A percentile compares a stretch with the other conserved stretches of the same genome.
Evolutionary conservation across 2,113 vertebrate species (phyloP).

Genomic region (Neodontobutis hainanensis): DNA sequence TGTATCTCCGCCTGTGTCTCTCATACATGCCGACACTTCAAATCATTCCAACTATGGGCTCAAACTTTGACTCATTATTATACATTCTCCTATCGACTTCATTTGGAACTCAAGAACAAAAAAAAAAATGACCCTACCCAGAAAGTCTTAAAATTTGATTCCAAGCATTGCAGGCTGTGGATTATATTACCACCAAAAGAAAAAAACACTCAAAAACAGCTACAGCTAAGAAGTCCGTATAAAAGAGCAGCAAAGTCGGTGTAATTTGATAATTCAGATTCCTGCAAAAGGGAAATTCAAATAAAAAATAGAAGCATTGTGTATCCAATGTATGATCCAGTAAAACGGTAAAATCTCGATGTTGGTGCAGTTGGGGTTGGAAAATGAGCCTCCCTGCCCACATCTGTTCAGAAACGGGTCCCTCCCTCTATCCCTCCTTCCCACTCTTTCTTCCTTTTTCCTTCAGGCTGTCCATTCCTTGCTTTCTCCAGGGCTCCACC

Average conservation of each 20-base stretch:
- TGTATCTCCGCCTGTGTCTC: slow-evolving; percentile 88
- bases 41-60: slow-evolving; percentile 11
- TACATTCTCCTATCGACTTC: background rate
- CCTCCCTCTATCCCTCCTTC: slow-evolving; percentile 40
- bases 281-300: background rate
- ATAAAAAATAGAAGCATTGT: background rate
- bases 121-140: slow-evolving; percentile 1
- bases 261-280: background rate
- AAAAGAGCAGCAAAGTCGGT: background rate
- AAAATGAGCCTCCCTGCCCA: slow-evolving; percentile 57
- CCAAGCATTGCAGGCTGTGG: slow-evolving; percentile 11
- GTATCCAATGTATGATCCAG: slow-evolving; percentile 17
- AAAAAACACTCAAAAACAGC: background rate
- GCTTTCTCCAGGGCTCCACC: slow-evolving; percentile 17
- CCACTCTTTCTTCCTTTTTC: slow-evolving; percentile 41
- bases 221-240: background rate
- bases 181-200: slow-evolving; percentile 12
- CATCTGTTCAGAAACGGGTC: slow-evolving; percentile 59
- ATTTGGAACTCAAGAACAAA: slow-evolving; percentile 3
- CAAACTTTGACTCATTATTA: background rate
- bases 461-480: slow-evolving; percentile 21
- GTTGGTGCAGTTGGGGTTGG: slow-evolving; percentile 42
- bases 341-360: background rate
- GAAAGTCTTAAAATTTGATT: background rate
- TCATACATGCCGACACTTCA: slow-evolving; percentile 83